Evolutionary conservation across 2,888 invertebrate genomes (phyloP).

Genomic region (Aphodius granarius): DNA sequence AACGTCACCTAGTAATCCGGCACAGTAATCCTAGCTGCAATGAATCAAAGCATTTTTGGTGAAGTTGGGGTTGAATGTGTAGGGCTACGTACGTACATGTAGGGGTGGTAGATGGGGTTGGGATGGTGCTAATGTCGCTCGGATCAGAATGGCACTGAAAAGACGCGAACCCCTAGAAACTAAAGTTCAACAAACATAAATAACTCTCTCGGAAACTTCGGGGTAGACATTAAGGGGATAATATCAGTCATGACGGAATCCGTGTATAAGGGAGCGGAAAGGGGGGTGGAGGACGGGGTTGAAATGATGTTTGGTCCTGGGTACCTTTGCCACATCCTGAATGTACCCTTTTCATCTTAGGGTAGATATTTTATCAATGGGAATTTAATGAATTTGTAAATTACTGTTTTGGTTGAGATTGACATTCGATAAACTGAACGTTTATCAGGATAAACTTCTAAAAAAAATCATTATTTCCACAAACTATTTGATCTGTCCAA

Average conservation of each 20-base stretch:
- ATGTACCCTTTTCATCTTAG: neutral
- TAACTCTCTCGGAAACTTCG: conserved; percentile 14
- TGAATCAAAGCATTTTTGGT: neutral
- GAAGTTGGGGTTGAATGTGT: neutral
- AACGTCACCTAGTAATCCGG: neutral
- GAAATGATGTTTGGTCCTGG: conserved; percentile 5
- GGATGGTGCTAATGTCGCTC: neutral
- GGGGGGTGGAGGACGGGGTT: neutral
- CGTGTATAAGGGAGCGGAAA: neutral
- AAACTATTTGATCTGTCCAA: no score
- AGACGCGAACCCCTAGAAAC: conserved; percentile 10
- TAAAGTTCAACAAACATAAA: conserved; percentile 15
- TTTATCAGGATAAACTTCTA: no score
- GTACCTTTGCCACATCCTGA: neutral
- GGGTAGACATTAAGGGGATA: conserved; percentile 13
- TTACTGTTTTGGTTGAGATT: neutral
- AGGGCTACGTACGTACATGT: neutral
- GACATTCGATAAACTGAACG: neutral
- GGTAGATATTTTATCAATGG: neutral
- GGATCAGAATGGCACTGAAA: conserved; percentile 8
- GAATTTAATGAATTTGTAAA: neutral
- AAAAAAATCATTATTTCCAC: no score
- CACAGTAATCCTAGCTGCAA: neutral
- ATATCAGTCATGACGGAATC: conserved; percentile 14
- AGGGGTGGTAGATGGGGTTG: neutral